Evolutionary conservation across 2,113 vertebrate genomes (phyloP).

Genomic region (Oriolus oriolus): DNA sequence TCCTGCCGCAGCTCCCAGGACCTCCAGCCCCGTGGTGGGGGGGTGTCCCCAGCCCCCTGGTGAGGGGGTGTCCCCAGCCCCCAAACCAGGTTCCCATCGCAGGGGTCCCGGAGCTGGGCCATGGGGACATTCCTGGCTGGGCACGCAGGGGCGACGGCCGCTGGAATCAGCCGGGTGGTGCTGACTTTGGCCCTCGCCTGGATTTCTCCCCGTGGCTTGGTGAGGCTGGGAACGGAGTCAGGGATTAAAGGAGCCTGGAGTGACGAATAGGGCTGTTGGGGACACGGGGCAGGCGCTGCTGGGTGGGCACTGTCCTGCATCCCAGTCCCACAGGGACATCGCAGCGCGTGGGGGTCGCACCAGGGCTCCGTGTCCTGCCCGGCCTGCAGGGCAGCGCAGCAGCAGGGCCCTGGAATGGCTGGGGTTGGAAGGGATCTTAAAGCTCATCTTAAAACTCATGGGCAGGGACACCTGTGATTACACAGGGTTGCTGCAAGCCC

Average conservation of each 20-base stretch:
- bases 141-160: accelerated
- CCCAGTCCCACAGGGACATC: accelerated
- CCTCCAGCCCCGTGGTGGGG: not conserved
- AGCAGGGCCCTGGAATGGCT: not conserved
- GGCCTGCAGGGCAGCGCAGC: not conserved
- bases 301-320: accelerated
- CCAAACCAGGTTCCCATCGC: accelerated
- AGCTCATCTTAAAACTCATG: not conserved
- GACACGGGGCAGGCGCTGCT: not conserved
- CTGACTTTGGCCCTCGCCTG: not conserved
- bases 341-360: accelerated
- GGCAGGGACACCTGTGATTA: not conserved
- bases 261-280: accelerated
- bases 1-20: not conserved
- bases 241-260: not conserved
- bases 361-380: not conserved
- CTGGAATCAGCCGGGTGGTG: accelerated
- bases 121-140: not conserved
- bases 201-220: accelerated
- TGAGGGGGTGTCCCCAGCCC: not conserved
- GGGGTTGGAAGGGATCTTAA: not conserved
- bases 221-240: accelerated
- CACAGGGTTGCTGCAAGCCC: not conserved
- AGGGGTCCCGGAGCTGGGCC: not conserved
- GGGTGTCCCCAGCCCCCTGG: not conserved